Percentiles rank a stretch among this genome's conserved stretches.
Evolutionary conservation across 2,888 invertebrate species (phyloP).

Genomic region (Cheiracanthium punctorium): DNA sequence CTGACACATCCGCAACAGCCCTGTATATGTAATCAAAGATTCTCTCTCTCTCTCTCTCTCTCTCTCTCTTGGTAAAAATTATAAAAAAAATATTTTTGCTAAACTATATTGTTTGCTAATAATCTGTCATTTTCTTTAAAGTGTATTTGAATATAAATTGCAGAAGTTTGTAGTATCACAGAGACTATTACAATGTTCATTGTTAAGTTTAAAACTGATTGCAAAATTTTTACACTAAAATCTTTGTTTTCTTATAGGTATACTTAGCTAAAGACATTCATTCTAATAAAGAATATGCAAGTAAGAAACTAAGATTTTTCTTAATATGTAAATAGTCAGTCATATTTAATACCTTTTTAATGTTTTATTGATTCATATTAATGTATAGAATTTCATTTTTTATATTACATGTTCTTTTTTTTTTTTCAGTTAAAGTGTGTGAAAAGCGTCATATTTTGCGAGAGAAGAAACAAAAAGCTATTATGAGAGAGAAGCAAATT

Average conservation of each 20-base stretch:
- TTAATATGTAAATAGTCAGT: not conserved
- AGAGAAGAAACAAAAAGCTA: conserved; percentile 94
- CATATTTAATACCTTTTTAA: not conserved
- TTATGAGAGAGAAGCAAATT: conserved; percentile 95
- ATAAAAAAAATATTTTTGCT: no score
- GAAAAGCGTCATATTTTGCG: conserved; percentile 94
- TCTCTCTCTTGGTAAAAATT: no score
- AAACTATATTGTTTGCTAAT: no score
- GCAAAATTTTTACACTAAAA: no score
- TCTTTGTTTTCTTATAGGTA: conserved; percentile 79
- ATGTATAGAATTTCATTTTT: not conserved
- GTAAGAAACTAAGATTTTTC: conserved; percentile 80
- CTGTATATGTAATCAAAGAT: no score
- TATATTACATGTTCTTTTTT: conserved; percentile 69
- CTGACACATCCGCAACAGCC: no score
- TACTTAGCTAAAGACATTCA: conserved; percentile 94
- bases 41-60: no score
- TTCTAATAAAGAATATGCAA: conserved; percentile 93
- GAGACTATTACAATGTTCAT: no score
- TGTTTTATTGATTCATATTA: not conserved
- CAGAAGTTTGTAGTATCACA: no score
- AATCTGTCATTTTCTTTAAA: no score
- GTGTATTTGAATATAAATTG: no score
- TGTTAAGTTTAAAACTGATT: no score
- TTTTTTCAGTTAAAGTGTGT: conserved; percentile 93